These are phyloP conservation scores for Corythornis vintsioides DNA, from an alignment of 2,113 vertebrate species.

Conservation along the genomic window DNA sequence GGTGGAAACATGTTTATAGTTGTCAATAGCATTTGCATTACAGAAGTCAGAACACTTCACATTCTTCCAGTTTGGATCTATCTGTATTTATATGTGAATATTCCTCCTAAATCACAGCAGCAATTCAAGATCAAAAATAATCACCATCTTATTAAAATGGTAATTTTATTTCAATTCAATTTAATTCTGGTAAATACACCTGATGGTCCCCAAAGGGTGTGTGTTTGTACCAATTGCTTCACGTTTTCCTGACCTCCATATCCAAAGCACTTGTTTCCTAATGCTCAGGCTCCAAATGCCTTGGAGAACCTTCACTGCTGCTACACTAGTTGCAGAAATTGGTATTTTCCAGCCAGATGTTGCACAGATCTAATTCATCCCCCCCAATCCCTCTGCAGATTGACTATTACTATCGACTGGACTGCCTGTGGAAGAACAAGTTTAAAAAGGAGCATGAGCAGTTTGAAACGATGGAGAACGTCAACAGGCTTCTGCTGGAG, in stretches of 20 bases:
- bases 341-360: neutral
- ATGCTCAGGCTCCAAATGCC: neutral
- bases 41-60: neutral
- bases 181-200: neutral
- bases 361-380: neutral
- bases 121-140: neutral
- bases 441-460: constrained; percentile 94
- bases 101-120: neutral
- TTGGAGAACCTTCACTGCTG: neutral
- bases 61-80: neutral
- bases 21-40: neutral
- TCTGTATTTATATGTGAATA: neutral
- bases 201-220: neutral
- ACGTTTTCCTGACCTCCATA: neutral
- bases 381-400: constrained; percentile 75
- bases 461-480: constrained; percentile 96
- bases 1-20: neutral
- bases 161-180: no score
- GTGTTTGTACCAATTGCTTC: neutral
- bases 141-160: neutral
- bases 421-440: constrained; percentile 95
- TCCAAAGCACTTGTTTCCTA: neutral
- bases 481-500: constrained; percentile 94
- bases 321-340: neutral
- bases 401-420: constrained; percentile 91